Evolutionary conservation across 2,113 vertebrate species (phyloP).

Genomic region (Lipotes vexillifer): DNA sequence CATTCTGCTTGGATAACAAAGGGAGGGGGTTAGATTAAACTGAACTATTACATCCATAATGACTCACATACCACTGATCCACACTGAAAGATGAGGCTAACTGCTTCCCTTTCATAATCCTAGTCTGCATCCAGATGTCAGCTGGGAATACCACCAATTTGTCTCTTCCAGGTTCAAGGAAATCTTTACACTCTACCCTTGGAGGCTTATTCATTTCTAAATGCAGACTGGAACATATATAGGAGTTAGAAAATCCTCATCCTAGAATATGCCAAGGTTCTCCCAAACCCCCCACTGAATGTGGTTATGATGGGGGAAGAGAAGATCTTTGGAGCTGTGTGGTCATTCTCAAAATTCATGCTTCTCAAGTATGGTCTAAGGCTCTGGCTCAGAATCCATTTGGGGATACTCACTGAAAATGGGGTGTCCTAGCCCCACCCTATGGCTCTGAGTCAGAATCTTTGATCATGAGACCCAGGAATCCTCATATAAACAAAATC

Average conservation of each 20-base stretch:
- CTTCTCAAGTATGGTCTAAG: neutral
- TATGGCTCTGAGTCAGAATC: neutral
- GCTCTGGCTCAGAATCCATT: neutral
- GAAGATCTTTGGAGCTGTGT: neutral
- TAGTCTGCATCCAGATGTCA: neutral
- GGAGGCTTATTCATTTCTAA: neutral
- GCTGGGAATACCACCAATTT: neutral
- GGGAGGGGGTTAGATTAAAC: neutral
- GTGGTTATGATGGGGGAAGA: neutral
- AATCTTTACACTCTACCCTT: neutral
- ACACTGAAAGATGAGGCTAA: neutral
- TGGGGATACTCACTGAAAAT: neutral
- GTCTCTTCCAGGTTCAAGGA: neutral
- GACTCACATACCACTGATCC: neutral
- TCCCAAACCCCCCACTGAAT: neutral
- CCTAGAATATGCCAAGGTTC: neutral
- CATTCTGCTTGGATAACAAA: neutral
- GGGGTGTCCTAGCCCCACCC: neutral
- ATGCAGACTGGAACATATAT: neutral
- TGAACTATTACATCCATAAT: neutral
- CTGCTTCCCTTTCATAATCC: neutral
- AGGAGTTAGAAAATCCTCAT: neutral
- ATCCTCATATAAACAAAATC: neutral
- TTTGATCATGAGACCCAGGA: neutral
- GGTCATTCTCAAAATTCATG: neutral